Percentiles rank a stretch among this genome's conserved stretches.
phyloP scores from a whole-genome alignment of 2,113 vertebrate genomes.

The Micromys minutus region DNA sequence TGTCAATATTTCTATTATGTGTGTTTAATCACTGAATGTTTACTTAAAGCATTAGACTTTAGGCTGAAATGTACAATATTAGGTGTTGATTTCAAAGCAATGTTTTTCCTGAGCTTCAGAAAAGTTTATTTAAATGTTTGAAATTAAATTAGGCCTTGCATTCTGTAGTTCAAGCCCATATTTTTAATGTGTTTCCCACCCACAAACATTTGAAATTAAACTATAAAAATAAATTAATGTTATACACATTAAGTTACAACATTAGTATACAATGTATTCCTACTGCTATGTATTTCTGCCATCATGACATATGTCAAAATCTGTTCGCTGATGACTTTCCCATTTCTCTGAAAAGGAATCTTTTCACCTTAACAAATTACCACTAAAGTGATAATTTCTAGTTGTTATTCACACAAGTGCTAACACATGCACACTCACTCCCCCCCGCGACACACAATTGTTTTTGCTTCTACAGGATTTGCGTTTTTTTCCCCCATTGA shows the following conservation, averaged over 20 bases:
- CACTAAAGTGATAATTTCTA: background rate
- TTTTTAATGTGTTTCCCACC: constrained; percentile 26
- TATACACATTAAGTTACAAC: background rate
- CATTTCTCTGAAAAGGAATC: background rate
- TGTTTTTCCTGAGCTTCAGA: constrained; percentile 58
- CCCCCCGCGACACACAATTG: background rate
- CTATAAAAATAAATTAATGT: constrained; percentile 47
- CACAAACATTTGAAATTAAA: constrained; percentile 46
- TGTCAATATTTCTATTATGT: constrained; percentile 47
- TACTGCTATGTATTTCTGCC: constrained; percentile 12
- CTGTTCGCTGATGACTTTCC: background rate
- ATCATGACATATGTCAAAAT: constrained; percentile 1
- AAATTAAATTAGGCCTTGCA: constrained; percentile 47
- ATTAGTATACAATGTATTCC: constrained; percentile 7
- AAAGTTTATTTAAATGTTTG: constrained; percentile 38
- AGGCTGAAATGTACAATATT: constrained; percentile 17
- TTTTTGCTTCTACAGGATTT: background rate
- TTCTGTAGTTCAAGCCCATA: constrained; percentile 9
- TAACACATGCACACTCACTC: background rate
- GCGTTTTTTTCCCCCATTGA: background rate
- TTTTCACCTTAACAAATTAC: background rate
- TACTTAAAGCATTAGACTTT: constrained; percentile 54
- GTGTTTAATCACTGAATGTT: constrained; percentile 29
- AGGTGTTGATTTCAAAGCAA: constrained; percentile 19
- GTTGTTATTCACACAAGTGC: background rate